Evolutionary conservation across 2,797 vertebrate genomes (phyloP).

Genomic region (Xyrichtys novacula): DNA sequence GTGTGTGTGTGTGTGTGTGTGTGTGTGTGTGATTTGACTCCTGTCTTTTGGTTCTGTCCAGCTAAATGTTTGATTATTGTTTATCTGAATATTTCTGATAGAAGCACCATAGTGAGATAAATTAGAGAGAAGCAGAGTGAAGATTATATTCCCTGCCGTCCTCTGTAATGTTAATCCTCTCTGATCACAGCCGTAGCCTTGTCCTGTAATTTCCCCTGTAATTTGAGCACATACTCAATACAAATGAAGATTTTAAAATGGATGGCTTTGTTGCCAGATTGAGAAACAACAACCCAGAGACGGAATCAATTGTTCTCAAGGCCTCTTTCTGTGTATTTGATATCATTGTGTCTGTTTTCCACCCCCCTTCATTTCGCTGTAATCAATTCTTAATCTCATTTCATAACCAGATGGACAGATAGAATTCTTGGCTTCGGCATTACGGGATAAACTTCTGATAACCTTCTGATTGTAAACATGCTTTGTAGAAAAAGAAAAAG

Average conservation of each 20-base stretch:
- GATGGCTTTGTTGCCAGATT: not conserved
- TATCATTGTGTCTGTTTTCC: not conserved
- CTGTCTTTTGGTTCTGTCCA: not conserved
- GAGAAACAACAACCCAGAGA: not conserved
- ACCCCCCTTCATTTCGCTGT: not conserved
- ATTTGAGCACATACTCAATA: not conserved
- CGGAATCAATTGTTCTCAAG: not conserved
- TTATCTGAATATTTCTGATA: not conserved
- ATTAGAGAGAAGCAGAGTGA: not conserved
- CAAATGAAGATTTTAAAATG: not conserved
- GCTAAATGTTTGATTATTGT: not conserved
- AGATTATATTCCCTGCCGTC: not conserved
- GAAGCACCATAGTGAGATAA: not conserved
- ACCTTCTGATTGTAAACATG: slow-evolving; percentile 33
- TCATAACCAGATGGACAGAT: slow-evolving; percentile 58
- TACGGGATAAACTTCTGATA: slow-evolving; percentile 49
- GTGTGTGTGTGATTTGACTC: too few species aligned
- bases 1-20: too few species aligned
- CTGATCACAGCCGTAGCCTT: not conserved
- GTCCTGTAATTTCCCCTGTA: too few species aligned
- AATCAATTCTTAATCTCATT: slow-evolving; percentile 58
- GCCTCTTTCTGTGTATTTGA: not conserved
- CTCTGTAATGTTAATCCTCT: not conserved
- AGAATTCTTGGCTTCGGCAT: slow-evolving; percentile 13
- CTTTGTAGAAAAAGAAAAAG: slow-evolving; percentile 6